A percentile compares a stretch with the other conserved stretches of the same genome.
These are phyloP conservation scores for Bolinopsis microptera DNA, from an alignment of 37 sponge, comb jelly and placozoan species.

Conservation along the genomic window DNA sequence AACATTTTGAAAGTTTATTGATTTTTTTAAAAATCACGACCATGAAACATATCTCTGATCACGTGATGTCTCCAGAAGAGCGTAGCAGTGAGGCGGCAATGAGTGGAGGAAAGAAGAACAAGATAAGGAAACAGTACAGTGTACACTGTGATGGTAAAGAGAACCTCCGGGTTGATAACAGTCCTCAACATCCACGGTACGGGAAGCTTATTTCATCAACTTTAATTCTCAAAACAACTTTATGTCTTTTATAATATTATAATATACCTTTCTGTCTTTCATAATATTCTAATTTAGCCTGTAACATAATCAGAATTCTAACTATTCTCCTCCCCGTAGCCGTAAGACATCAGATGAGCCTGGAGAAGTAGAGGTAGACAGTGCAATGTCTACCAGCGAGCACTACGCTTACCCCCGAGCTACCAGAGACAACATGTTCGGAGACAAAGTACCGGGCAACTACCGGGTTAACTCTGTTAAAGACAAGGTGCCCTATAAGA, in stretches of 20 bases:
- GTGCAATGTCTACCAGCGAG: neutral
- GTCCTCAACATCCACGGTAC: neutral
- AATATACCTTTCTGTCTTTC: no score
- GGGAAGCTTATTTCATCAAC: no score
- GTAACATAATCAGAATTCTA: no score
- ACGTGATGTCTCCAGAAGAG: neutral
- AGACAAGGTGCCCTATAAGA: conserved; percentile 12
- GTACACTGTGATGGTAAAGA: conserved; percentile 58
- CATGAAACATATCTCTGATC: neutral
- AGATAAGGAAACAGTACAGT: conserved; percentile 66
- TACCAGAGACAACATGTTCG: neutral
- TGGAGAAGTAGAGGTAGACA: conserved; percentile 54
- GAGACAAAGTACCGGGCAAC: neutral
- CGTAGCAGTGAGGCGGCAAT: neutral
- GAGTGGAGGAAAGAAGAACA: neutral
- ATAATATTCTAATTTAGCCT: no score
- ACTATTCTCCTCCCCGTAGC: neutral
- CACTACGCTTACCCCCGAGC: neutral
- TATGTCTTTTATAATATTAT: no score
- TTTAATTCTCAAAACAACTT: no score
- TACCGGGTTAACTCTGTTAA: neutral
- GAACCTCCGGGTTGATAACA: conserved; percentile 18
- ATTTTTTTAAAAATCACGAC: no score
- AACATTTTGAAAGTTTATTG: no score
- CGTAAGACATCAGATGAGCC: neutral